A percentile compares a stretch with the other conserved stretches of the same genome.
Conservation (phyloP, 2,888 invertebrate species). For the Torymus auratus region DNA sequence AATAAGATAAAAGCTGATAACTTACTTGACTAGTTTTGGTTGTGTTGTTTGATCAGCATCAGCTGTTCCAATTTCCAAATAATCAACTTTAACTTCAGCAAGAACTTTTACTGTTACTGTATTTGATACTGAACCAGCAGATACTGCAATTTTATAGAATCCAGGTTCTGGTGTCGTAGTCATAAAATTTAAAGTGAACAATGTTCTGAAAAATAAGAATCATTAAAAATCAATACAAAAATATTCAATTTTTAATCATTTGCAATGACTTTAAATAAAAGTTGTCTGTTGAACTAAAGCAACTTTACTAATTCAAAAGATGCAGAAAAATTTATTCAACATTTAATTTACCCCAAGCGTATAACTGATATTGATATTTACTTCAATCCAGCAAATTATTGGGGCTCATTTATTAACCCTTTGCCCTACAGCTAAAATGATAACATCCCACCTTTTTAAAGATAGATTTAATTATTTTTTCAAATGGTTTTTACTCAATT, state of each 20-base stretch:
- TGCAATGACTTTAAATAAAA: not conserved
- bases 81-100: constrained; percentile 86
- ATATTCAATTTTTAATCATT: too few relatives aligned
- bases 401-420: constrained; percentile 61
- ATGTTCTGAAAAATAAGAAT: constrained; percentile 77
- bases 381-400: constrained; percentile 71
- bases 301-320: constrained; percentile 37
- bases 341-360: constrained; percentile 74
- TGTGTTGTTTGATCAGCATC: constrained; percentile 94
- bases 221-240: not conserved
- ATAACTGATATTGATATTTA: constrained; percentile 70
- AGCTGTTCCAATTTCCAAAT: constrained; percentile 90
- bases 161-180: constrained; percentile 89
- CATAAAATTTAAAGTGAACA: constrained; percentile 87
- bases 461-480: too few relatives aligned
- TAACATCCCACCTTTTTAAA: too few relatives aligned
- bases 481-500: too few relatives aligned
- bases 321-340: constrained; percentile 62
- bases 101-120: constrained; percentile 82
- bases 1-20: constrained; percentile 8
- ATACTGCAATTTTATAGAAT: constrained; percentile 88
- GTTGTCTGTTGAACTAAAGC: constrained; percentile 60
- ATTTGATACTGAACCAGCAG: constrained; percentile 82
- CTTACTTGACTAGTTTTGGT: constrained; percentile 83
- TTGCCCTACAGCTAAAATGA: too few relatives aligned